Evolutionary conservation across 2,888 invertebrate species (phyloP).

Genomic region (Latheticus oryzae): DNA sequence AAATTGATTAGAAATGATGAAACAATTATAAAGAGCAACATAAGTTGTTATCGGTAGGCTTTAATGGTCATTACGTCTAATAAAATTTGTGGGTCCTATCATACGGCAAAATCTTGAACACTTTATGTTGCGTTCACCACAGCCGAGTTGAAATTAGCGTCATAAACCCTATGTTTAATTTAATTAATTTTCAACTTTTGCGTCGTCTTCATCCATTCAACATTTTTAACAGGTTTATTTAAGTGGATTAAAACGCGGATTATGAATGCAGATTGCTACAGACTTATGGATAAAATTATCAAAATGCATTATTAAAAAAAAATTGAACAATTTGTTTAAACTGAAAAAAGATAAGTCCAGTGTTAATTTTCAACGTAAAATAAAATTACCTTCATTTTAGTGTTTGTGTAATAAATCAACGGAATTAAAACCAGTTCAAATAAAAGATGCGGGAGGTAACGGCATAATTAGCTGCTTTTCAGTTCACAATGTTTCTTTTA

Average conservation of each 20-base stretch:
- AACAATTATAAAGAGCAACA: not conserved
- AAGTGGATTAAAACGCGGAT: too few species aligned
- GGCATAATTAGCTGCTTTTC: conserved; percentile 14
- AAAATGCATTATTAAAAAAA: not conserved
- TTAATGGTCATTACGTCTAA: conserved; percentile 17
- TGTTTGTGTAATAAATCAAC: too few species aligned
- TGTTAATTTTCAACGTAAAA: too few species aligned
- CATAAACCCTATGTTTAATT: conserved; percentile 3
- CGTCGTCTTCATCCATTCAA: too few species aligned
- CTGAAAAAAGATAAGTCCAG: too few species aligned
- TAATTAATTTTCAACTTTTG: too few species aligned
- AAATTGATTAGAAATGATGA: not conserved
- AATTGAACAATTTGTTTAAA: not conserved
- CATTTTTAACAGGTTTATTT: too few species aligned
- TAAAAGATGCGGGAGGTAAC: conserved; percentile 16
- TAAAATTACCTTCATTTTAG: too few species aligned
- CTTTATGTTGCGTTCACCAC: conserved; percentile 1
- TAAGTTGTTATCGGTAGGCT: conserved; percentile 1
- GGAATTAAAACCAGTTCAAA: not conserved
- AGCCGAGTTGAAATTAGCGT: conserved; percentile 1
- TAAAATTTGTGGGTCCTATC: conserved; percentile 18
- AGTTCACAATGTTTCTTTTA: conserved; percentile 13
- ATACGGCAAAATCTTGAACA: conserved; percentile 9
- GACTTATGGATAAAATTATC: too few species aligned
- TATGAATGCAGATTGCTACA: too few species aligned